Evolutionary conservation across 2,113 vertebrate genomes (phyloP).

Genomic region (Sebastes fasciatus): DNA sequence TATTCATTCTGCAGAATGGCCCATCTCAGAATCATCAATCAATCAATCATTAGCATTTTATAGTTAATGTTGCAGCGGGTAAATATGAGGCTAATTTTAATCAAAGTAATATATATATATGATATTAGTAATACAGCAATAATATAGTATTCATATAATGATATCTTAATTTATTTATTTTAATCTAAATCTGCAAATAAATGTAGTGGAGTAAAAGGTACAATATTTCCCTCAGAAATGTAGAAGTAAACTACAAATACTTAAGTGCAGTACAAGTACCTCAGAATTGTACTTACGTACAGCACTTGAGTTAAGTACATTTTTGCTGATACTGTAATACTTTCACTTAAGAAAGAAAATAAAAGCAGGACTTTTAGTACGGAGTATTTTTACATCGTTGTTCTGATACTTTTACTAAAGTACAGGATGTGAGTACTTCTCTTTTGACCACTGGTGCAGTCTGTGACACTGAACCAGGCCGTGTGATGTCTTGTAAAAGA

Average conservation of each 20-base stretch:
- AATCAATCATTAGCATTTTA: not conserved
- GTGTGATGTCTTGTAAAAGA: slow-evolving; percentile 28
- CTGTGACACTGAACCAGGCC: slow-evolving; percentile 1
- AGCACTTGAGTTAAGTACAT: not conserved
- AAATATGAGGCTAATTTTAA: not conserved
- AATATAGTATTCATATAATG: not conserved
- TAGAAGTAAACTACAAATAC: not conserved
- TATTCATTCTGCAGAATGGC: not conserved
- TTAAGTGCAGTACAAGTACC: not conserved
- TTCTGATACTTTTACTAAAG: not conserved
- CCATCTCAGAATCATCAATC: not conserved
- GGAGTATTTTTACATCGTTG: not conserved
- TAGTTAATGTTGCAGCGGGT: not conserved
- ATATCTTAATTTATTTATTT: not conserved
- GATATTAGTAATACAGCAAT: no score
- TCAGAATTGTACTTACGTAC: not conserved
- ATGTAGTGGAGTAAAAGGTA: not conserved
- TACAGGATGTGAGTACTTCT: not conserved
- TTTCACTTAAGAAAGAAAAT: not conserved
- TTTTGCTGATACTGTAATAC: not conserved
- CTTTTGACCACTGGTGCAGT: slow-evolving; percentile 7
- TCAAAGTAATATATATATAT: no score
- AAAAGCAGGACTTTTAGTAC: not conserved
- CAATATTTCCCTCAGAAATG: not conserved
- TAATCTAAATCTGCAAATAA: not conserved